These are phyloP conservation scores for Ligdia adustata DNA, from an alignment of 2,888 invertebrate species.

Conservation along the genomic window DNA sequence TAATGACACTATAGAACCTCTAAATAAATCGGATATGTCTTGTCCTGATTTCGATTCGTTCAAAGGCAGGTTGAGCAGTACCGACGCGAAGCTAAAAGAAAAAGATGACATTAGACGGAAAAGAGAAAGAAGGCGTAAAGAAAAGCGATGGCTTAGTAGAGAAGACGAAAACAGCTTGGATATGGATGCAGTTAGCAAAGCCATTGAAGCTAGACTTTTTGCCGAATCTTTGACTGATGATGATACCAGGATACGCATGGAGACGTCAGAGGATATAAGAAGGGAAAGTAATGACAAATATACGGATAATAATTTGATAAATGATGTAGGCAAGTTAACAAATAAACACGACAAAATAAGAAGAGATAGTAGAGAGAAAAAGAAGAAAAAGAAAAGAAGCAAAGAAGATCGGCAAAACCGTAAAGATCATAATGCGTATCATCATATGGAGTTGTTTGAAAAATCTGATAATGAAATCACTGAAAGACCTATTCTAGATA, in stretches of 20 bases:
- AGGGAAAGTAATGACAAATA: constrained; percentile 75
- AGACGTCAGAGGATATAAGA: constrained; percentile 50
- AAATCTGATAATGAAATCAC: constrained; percentile 50
- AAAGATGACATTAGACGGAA: constrained; percentile 84
- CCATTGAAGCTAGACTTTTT: constrained; percentile 91
- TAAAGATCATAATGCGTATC: constrained; percentile 86
- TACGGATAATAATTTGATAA: constrained; percentile 68
- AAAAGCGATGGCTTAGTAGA: constrained; percentile 84
- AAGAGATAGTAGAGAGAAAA: constrained; percentile 89
- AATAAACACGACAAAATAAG: constrained; percentile 64
- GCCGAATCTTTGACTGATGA: constrained; percentile 85
- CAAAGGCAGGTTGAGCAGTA: constrained; percentile 41
- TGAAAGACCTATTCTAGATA: constrained; percentile 48
- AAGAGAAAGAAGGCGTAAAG: constrained; percentile 86
- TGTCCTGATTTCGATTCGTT: constrained; percentile 50
- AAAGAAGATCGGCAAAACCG: constrained; percentile 90
- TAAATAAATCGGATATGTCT: constrained; percentile 55
- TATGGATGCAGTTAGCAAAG: constrained; percentile 91
- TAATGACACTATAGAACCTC: constrained; percentile 51
- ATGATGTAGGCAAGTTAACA: constrained; percentile 35
- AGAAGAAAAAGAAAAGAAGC: constrained; percentile 93
- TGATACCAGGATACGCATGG: constrained; percentile 55
- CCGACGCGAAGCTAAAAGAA: constrained; percentile 62
- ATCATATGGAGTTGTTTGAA: constrained; percentile 80
- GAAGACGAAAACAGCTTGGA: constrained; percentile 92